A percentile compares a stretch with the other conserved stretches of the same genome.
phyloP scores from a whole-genome alignment of 2,888 invertebrate genomes.

The Hypsopygia costalis region DNA sequence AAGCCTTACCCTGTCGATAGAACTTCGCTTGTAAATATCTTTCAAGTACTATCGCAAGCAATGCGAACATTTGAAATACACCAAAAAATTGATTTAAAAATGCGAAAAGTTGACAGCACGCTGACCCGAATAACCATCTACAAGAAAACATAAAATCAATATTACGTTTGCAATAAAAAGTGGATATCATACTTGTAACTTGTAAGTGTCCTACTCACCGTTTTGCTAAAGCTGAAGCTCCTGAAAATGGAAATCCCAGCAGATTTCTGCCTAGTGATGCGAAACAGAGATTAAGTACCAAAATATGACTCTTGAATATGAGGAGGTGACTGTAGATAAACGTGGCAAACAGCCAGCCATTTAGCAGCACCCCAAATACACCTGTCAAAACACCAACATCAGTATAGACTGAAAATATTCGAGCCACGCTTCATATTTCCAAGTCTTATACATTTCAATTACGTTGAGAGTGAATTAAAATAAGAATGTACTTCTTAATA shows the following conservation, averaged over 20 bases:
- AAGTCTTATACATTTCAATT: too few relatives aligned
- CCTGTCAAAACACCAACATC: conserved; percentile 45
- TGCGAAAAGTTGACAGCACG: conserved; percentile 77
- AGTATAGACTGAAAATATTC: conserved; percentile 3
- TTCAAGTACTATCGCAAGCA: conserved; percentile 71
- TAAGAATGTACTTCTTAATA: too few relatives aligned
- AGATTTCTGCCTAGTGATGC: conserved; percentile 75
- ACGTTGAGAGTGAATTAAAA: too few relatives aligned
- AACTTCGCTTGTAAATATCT: conserved; percentile 69
- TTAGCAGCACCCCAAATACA: conserved; percentile 76
- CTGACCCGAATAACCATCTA: conserved; percentile 78
- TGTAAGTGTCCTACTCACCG: conserved; percentile 51
- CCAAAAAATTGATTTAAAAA: conserved; percentile 78
- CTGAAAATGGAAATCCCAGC: conserved; percentile 76
- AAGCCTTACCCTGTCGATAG: conserved; percentile 60
- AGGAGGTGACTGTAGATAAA: conserved; percentile 78
- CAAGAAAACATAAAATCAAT: conserved; percentile 3
- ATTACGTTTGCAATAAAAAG: too few relatives aligned
- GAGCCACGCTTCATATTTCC: conserved; percentile 1
- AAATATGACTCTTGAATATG: conserved; percentile 72
- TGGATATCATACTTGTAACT: too few relatives aligned
- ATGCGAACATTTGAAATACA: conserved; percentile 73
- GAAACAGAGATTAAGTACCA: conserved; percentile 76
- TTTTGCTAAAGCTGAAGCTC: conserved; percentile 73
- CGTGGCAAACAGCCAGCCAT: conserved; percentile 77